Percentiles rank a stretch among this genome's conserved stretches.
Evolutionary conservation across 2,113 vertebrate species (phyloP).

Genomic region (Chloropsis cyanopogon): DNA sequence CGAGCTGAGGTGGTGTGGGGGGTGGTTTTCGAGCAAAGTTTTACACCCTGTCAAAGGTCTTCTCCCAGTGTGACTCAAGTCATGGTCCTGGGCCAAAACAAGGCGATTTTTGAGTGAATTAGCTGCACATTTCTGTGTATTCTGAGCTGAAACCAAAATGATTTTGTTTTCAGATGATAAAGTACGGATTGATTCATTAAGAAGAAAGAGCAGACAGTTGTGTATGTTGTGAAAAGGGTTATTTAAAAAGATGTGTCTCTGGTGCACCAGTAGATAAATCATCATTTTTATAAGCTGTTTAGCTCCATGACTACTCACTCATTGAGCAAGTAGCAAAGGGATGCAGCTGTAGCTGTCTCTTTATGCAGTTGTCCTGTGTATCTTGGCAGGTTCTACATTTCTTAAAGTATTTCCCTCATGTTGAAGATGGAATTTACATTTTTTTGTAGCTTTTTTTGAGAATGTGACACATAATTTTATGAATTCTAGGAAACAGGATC

Average conservation of each 20-base stretch:
- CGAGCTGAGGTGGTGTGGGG: background rate
- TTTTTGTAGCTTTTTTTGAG: background rate
- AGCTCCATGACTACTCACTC: background rate
- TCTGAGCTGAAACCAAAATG: background rate
- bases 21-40: background rate
- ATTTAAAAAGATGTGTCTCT: background rate
- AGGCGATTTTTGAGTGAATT: background rate
- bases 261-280: background rate
- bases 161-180: background rate
- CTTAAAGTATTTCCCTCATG: background rate
- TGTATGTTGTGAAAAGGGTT: background rate
- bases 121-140: background rate
- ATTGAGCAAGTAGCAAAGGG: background rate
- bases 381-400: background rate
- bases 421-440: background rate
- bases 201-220: background rate
- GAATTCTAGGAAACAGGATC: background rate
- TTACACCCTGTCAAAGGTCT: background rate
- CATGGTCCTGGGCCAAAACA: background rate
- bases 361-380: background rate
- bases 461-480: background rate
- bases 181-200: background rate
- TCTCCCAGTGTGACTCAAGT: background rate
- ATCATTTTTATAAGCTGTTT: background rate
- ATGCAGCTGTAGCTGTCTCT: background rate